phyloP scores from a whole-genome alignment of 2,113 vertebrate species.

The Ictalurus punctatus region DNA sequence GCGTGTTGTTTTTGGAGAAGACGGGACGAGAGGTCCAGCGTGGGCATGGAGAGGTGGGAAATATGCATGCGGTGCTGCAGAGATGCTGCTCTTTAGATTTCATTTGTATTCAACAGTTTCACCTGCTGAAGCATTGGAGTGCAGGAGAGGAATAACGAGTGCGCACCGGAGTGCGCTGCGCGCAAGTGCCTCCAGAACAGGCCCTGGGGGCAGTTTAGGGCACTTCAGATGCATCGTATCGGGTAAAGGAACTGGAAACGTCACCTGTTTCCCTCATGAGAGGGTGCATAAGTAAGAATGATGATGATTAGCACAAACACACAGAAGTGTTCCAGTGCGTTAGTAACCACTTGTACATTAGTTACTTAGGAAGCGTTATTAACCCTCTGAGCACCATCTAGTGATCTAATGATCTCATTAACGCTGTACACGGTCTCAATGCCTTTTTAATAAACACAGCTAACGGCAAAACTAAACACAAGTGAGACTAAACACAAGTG shows the following conservation, averaged over 20 bases:
- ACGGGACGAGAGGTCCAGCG: neutral
- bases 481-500: neutral
- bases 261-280: neutral
- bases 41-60: neutral
- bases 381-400: neutral
- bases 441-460: neutral
- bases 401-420: neutral
- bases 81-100: slow-evolving; percentile 1
- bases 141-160: slow-evolving; percentile 33
- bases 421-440: neutral
- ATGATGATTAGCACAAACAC: neutral
- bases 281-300: neutral
- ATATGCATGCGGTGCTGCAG: neutral
- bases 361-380: neutral
- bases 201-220: slow-evolving; percentile 42
- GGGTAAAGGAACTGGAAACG: neutral
- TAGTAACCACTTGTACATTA: neutral
- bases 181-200: slow-evolving; percentile 31
- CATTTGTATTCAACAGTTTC: slow-evolving; percentile 11
- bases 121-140: neutral
- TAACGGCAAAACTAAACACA: neutral
- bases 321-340: neutral
- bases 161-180: slow-evolving; percentile 25
- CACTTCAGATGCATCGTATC: neutral
- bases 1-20: neutral